A percentile compares a stretch with the other conserved stretches of the same genome.
Conservation (phyloP, 35 echinoderm and acorn worm species). For the Holothuria glaberrima region DNA sequence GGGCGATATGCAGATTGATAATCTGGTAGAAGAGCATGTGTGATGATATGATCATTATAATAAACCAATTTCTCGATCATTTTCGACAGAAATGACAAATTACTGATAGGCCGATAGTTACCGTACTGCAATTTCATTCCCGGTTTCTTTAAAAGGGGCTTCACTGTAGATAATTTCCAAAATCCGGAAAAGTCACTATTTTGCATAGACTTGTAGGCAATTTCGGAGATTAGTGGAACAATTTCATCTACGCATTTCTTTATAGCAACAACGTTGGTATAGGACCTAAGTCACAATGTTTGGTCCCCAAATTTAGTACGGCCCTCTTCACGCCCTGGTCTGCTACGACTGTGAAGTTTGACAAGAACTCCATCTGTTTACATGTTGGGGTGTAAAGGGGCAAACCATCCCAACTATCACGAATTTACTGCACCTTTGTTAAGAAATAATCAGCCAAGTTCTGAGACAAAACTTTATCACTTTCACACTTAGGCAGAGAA, state of each 20-base stretch:
- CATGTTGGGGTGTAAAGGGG: too few species aligned
- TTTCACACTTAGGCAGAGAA: too few species aligned
- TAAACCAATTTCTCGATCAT: constrained; percentile 1
- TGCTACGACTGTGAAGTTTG: too few species aligned
- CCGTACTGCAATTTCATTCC: not conserved
- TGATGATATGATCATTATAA: not conserved
- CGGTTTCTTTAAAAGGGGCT: not conserved
- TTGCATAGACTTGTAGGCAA: not conserved
- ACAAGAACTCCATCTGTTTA: too few species aligned
- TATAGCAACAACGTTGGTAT: not conserved
- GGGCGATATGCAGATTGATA: not conserved
- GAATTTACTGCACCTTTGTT: too few species aligned
- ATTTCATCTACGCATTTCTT: constrained; percentile 12
- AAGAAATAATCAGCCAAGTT: too few species aligned
- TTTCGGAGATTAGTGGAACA: not conserved
- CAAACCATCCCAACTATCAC: too few species aligned
- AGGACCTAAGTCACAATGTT: too few species aligned
- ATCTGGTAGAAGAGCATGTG: constrained; percentile 3
- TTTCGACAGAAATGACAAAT: constrained; percentile 30
- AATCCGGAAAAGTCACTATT: not conserved
- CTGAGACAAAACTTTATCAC: too few species aligned
- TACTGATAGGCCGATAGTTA: constrained; percentile 40
- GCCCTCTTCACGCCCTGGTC: too few species aligned
- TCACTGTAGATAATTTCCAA: too few species aligned
- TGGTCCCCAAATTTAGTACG: too few species aligned